Evolutionary conservation across 2,113 vertebrate genomes (phyloP), one percentile per base, ranked within the genome.

Genomic region (Myiopsitta monachus): DNA sequence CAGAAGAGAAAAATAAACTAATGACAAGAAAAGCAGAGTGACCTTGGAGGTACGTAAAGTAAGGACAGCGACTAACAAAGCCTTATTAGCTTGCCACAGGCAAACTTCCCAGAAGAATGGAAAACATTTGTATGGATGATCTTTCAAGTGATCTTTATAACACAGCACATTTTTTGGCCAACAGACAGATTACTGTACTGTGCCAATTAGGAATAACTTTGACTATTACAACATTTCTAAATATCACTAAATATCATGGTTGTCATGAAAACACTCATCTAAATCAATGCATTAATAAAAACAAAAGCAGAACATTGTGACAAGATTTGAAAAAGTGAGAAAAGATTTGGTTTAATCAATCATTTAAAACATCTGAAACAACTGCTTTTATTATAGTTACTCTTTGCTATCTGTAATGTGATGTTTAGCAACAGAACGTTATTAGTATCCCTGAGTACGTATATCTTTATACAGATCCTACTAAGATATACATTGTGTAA

Each of bases 221-320:
- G 57, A 41, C 66, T 91, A 73, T 47, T 89, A 31, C 46, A 78
- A n/a, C 43, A 30, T 83, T 85, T 80, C 78, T 73, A 94, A 95
- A 51, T 77, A 83, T 30, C 87, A 80, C 59, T 70, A 49, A 30
- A 36, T 36, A 87, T 83, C 83, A 39, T 11, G 69, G 51, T 18
- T 91, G 88, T 85, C 91, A 92, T 47, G 67, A 90, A 92, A 91
- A 92, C 83, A 89, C 36, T 43, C 21, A 24, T n/a, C 78, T 70
- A 66, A 95, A 62, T 8, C 85, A 85, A 44, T 19, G 18, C 70
- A 59, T 54, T 23, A 61, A 46, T 49, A 79, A 95, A 94, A 92
- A 76, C 78, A 95, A 92, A 92, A 91, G 64, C 76, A 84, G 81
- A 95, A 91, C 62, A 52, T 55, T 76, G 78, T 91, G 84, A 85